Evolutionary conservation across 2,797 vertebrate species (phyloP), one percentile per base, ranked within the genome.

Genomic region (Zalophus californianus): DNA sequence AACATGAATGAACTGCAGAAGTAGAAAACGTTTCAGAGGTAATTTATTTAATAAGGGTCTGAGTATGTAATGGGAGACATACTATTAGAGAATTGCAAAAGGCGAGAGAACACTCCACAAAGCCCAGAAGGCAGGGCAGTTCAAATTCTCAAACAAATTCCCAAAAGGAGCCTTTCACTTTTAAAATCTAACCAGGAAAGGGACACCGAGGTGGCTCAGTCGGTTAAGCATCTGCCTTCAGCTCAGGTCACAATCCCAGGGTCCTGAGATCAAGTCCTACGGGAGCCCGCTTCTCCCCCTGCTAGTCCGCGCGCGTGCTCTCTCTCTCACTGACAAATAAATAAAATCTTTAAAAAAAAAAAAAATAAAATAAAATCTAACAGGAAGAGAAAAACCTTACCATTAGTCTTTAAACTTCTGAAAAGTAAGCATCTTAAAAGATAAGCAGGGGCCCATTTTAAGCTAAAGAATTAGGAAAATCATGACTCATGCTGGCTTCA

Each of bases 401-500:
- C 13, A 5, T 52, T 87, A 66, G 23, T 77, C 54, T 86, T 64
- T 78, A 41, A 91, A 88, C 20, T 35, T 84, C 68, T 83, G 50
- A 93, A 93, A 70, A 5, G n/a, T 70, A 82, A 82, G 21, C 54
- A 91, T 90, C 54, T 60, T 75, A 9, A 93, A 93, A 10, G 48
- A 62, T 50, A 92, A 82, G 25, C 66, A 84, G 85, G 13, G 12
- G 60, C 12, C 82, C 35, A 58, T 78, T 79, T 97, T 62, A 79
- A 91, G 54, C 23, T 86, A 41, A 94, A 64, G 41, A 70, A 27
- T 11, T 35, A 20, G 62, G 23, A 64, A 95, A 82, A 85, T 73
- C 70, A 83, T 78, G 13, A 95, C 14, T n/a, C 29, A 93, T 38
- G n/a, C 44, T 77, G 25, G 29, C 35, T 97, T 95, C 58, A 83